A percentile compares a stretch with the other conserved stretches of the same genome.
Evolutionary conservation across 2,113 vertebrate genomes (phyloP).

Genomic region (Clupea harengus): DNA sequence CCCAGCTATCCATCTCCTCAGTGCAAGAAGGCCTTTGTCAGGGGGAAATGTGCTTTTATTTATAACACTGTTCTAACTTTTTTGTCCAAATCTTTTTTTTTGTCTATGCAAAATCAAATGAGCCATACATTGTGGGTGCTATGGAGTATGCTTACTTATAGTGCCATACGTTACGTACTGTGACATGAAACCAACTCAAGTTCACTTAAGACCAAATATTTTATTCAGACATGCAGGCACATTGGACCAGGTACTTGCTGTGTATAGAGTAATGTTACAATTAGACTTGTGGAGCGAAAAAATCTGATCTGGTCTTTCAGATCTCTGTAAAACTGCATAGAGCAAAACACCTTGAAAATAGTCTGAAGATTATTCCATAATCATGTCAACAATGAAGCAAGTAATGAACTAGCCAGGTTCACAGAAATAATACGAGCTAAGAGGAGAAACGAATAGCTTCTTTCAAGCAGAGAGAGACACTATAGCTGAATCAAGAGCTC

Average conservation of each 20-base stretch:
- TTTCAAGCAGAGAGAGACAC: neutral
- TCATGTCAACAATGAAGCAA: too few species aligned
- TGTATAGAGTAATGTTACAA: neutral
- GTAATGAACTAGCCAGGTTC: neutral
- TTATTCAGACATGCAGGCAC: neutral
- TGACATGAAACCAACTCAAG: neutral
- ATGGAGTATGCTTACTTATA: neutral
- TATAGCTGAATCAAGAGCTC: neutral
- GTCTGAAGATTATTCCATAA: neutral
- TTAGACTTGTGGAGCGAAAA: too few species aligned
- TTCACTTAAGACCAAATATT: too few species aligned
- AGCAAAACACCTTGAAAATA: neutral
- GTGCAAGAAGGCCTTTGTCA: constrained; percentile 42
- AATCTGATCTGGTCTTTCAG: neutral
- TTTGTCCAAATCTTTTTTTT: neutral
- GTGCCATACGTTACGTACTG: neutral
- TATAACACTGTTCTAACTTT: too few species aligned
- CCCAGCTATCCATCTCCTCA: constrained; percentile 66
- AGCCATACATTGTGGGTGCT: neutral
- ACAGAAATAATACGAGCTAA: neutral
- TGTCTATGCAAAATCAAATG: neutral
- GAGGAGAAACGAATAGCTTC: neutral
- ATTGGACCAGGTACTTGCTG: too few species aligned
- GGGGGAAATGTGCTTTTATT: neutral
- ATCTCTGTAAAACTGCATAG: neutral